These are phyloP conservation scores for Trachymyrmex cornetzi DNA, from an alignment of 1,140 invertebrate genomes.

Conservation along the genomic window DNA sequence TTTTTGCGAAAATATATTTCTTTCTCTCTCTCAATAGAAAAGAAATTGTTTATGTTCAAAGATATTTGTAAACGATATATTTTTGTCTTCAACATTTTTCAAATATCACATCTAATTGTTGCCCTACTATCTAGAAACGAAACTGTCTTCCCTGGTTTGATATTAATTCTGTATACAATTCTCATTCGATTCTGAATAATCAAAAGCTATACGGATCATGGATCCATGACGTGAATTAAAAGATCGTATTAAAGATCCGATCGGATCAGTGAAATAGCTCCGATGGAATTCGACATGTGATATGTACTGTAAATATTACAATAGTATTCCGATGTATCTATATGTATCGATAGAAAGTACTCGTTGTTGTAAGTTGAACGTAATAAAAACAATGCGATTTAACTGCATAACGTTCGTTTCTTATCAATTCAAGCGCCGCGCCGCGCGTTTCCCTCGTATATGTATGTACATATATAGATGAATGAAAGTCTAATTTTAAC, in stretches of 20 bases:
- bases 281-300: constrained; percentile 76
- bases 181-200: neutral
- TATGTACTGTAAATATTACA: constrained; percentile 76
- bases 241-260: constrained; percentile 35
- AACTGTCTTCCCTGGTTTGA: neutral
- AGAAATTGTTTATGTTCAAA: constrained; percentile 15
- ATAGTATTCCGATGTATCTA: constrained; percentile 77
- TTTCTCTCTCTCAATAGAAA: too few species aligned
- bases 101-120: neutral
- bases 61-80: neutral
- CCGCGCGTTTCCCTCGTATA: too few species aligned
- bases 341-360: constrained; percentile 74
- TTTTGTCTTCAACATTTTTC: constrained; percentile 9
- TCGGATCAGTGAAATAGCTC: neutral
- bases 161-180: neutral
- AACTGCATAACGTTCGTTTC: constrained; percentile 25
- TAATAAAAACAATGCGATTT: constrained; percentile 74
- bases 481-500: neutral
- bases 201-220: constrained; percentile 14
- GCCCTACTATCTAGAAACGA: neutral
- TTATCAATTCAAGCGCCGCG: neutral
- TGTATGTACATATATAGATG: neutral
- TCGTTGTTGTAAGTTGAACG: constrained; percentile 78
- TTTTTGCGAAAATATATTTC: neutral
- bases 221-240: constrained; percentile 40